Evolutionary conservation across 2,888 invertebrate genomes (phyloP).

Genomic region (Cyclophora punctaria): DNA sequence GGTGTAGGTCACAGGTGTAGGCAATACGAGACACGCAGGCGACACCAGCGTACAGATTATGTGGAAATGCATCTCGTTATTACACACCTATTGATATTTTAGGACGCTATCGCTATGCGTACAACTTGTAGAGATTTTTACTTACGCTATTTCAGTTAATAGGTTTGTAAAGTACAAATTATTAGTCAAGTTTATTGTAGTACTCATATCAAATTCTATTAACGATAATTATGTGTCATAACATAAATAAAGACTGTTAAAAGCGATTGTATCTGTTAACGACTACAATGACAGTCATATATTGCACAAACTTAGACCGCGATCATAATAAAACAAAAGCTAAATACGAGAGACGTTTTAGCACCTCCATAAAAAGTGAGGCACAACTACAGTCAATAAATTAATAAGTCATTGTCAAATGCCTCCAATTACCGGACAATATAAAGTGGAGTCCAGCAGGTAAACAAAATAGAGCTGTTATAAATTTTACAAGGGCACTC

Average conservation of each 20-base stretch:
- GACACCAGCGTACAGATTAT: constrained; percentile 46
- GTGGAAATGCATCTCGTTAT: constrained; percentile 41
- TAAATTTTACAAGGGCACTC: constrained; percentile 70
- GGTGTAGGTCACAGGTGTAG: constrained; percentile 51
- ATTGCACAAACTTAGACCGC: constrained; percentile 12
- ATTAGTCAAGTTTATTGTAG: too few species aligned
- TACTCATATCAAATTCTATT: too few species aligned
- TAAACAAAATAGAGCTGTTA: constrained; percentile 74
- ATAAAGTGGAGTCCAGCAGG: constrained; percentile 65
- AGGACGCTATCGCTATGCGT: too few species aligned
- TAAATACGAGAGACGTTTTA: constrained; percentile 50
- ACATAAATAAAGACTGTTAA: not conserved
- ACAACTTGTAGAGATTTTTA: too few species aligned
- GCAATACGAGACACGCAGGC: constrained; percentile 61
- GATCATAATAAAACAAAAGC: constrained; percentile 35
- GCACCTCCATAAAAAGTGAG: constrained; percentile 67
- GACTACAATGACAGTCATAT: too few species aligned
- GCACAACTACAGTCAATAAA: constrained; percentile 66
- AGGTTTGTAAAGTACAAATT: too few species aligned
- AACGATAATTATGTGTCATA: not conserved
- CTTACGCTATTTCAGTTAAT: too few species aligned
- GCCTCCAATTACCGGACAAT: constrained; percentile 68
- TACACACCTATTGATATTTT: too few species aligned
- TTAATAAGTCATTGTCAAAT: constrained; percentile 73
- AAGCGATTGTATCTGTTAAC: not conserved